Evolutionary conservation across 2,113 vertebrate species (phyloP), one percentile per base, ranked within the genome.

Genomic region (Larimichthys polyactis): DNA sequence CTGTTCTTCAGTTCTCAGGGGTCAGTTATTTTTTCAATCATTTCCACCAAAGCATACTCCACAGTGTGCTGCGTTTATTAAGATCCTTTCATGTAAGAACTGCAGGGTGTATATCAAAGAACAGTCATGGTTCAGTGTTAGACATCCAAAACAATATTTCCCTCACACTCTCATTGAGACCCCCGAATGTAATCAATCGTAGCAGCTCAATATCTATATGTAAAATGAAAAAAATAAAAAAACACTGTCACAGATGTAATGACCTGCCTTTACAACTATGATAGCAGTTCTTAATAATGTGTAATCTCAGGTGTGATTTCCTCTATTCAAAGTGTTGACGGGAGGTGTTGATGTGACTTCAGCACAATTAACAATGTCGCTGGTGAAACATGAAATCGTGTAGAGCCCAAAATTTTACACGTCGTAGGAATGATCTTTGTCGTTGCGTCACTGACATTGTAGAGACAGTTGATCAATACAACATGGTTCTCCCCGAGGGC

Each of bases 401-500:
- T 15, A 65, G 4, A 29, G 11, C 4, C 4, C 11, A 43, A 40
- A 51, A 9, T 29, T 48, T 46, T 46, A 48, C 2, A 29, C 14
- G 5, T 64, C n/a, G 24, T 5, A 55, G 55, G n/a, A 71, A 62
- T 72, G 0, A 58, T 69, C 9, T 15, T 70, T 79, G 79, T 68
- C 51, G 76, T 11, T 59, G 66, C 48, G 27, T 27, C 27, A 27
- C 3, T 27, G 27, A 27, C 27, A 27, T 27, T 27, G 27, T 27
- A 72, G 40, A 22, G 70, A 16, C 55, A 24, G 52, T 71, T 32
- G n/a, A 81, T 84, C 74, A 48, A 17, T 52, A 22, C 10, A 48
- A 3, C 22, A 55, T 4, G 22, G 12, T 14, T 78, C 54, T 63
- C 48, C 14, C 57, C 54, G 55, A 51, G 62, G 40, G 1, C 17